Percentiles rank a stretch among this genome's conserved stretches.
phyloP scores from a whole-genome alignment of 2,888 invertebrate genomes.

The Drosophila ezoana region DNA sequence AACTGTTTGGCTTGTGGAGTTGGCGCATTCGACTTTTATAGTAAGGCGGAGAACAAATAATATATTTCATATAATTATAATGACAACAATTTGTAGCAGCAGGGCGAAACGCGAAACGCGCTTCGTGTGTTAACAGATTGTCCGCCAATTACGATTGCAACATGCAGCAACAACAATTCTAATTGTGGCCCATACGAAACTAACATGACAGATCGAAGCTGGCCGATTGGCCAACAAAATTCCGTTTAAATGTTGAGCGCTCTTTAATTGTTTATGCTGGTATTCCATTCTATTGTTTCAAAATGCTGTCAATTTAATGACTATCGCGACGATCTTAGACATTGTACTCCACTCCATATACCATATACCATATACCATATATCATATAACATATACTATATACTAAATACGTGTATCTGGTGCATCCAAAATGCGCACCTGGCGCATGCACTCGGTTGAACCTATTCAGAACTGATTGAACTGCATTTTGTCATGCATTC shows the following conservation, averaged over 20 bases:
- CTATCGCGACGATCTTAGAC: conserved; percentile 30
- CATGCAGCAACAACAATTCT: conserved; percentile 22
- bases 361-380: not conserved
- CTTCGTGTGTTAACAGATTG: conserved; percentile 65
- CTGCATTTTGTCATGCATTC: conserved; percentile 77
- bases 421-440: conserved; percentile 12
- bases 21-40: conserved; percentile 22
- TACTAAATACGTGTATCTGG: conserved; percentile 14
- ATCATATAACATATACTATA: not conserved
- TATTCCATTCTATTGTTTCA: conserved; percentile 43
- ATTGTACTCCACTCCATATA: not conserved
- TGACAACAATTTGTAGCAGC: conserved; percentile 18
- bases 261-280: conserved; percentile 72
- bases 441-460: conserved; percentile 5
- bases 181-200: conserved; percentile 3
- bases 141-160: conserved; percentile 33
- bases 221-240: conserved; percentile 67
- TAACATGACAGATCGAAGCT: conserved; percentile 34
- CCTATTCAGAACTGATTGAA: conserved; percentile 38
- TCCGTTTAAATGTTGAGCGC: conserved; percentile 74
- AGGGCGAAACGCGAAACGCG: not conserved
- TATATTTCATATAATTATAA: conserved; percentile 14
- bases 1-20: conserved; percentile 17
- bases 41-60: not conserved
- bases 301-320: conserved; percentile 29